Conservation (phyloP, 2,797 vertebrate species). For the Poecilia velifera region DNA sequence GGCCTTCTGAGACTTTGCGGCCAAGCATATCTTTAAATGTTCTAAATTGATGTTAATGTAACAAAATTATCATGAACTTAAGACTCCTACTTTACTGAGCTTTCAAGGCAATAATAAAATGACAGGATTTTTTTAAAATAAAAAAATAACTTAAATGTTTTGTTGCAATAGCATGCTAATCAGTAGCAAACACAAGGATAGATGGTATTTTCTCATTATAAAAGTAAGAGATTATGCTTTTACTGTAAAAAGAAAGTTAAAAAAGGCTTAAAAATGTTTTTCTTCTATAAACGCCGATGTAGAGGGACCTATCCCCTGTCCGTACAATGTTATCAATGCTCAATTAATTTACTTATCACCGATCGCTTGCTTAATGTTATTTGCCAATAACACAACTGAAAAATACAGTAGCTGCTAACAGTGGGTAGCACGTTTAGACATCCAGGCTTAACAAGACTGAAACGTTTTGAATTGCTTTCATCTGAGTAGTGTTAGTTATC, state of each 20-base stretch:
- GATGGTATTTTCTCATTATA: neutral
- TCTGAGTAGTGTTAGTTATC: neutral
- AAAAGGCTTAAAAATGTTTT: neutral
- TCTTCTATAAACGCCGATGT: neutral
- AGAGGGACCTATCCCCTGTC: neutral
- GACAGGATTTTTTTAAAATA: neutral
- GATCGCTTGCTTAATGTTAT: neutral
- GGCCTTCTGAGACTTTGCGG: constrained; percentile 7
- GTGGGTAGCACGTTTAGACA: neutral
- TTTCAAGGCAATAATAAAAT: neutral
- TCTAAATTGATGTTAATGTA: neutral
- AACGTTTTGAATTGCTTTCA: neutral
- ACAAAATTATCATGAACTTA: neutral
- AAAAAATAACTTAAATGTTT: neutral
- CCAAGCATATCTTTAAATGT: neutral
- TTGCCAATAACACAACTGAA: neutral
- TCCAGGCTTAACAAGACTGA: neutral
- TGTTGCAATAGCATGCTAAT: neutral
- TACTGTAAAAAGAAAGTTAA: neutral
- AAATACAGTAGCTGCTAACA: neutral
- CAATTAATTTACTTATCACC: neutral
- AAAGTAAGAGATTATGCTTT: neutral
- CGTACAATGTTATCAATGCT: neutral
- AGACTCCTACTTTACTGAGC: neutral
- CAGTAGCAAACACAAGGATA: neutral